Conservation (phyloP, 2,113 vertebrate genomes). For the Anhinga anhinga region DNA sequence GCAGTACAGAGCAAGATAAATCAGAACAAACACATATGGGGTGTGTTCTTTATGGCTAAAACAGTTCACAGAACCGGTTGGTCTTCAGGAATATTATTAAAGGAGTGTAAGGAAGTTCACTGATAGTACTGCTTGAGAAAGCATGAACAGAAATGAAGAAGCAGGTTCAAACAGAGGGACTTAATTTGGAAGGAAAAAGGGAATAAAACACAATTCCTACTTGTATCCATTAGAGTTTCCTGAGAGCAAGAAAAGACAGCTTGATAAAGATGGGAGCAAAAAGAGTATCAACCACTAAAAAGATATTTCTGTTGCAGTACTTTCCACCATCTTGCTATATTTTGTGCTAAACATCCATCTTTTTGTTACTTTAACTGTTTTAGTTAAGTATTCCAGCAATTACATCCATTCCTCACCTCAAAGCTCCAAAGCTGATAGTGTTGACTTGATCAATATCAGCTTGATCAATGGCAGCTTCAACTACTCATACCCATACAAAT, state of each 20-base stretch:
- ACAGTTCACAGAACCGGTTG: constrained; percentile 5
- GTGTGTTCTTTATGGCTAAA: constrained; percentile 34
- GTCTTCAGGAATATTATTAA: not conserved
- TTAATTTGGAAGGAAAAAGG: not conserved
- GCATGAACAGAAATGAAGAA: not conserved
- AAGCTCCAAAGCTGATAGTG: not conserved
- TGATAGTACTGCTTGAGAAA: not conserved
- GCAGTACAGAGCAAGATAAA: constrained; percentile 21
- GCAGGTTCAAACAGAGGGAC: not conserved
- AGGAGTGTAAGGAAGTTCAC: not conserved
- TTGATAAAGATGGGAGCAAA: not conserved
- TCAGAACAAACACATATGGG: constrained; percentile 48
- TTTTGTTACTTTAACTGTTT: not conserved
- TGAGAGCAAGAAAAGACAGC: not conserved
- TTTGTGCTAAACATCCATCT: not conserved
- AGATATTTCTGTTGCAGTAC: not conserved
- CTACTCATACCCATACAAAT: not conserved
- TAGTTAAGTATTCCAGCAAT: not conserved
- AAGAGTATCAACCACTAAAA: not conserved
- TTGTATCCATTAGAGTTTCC: not conserved
- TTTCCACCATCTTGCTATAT: not conserved
- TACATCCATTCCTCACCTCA: not conserved
- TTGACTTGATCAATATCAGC: not conserved
- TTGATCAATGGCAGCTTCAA: not conserved
- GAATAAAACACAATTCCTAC: not conserved